Conservation (phyloP, 2,888 invertebrate genomes). For the Taphrorychus bicolor region DNA sequence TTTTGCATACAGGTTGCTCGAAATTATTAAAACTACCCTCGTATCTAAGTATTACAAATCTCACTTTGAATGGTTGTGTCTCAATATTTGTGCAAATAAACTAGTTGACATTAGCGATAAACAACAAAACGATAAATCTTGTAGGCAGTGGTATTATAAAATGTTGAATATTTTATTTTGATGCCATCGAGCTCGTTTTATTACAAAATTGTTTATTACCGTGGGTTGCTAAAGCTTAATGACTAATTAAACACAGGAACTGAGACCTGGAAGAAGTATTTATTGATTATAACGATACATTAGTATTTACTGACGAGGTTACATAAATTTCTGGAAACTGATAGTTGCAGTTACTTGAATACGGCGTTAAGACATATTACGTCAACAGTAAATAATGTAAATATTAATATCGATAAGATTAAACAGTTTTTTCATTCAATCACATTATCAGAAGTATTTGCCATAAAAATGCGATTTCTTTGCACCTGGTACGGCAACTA, state of each 20-base stretch:
- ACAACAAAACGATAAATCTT: not conserved
- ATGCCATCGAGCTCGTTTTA: not conserved
- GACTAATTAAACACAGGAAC: not conserved
- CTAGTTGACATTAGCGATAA: not conserved
- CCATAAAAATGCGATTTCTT: not conserved
- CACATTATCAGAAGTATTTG: not conserved
- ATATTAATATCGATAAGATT: conserved; percentile 1
- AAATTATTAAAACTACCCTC: no score
- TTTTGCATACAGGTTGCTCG: no score
- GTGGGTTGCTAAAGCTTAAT: not conserved
- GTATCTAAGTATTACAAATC: no score
- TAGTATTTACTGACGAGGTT: not conserved
- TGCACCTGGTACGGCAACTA: no score
- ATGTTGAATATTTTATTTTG: not conserved
- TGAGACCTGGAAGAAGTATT: not conserved
- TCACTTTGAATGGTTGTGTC: no score
- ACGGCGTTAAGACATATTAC: not conserved
- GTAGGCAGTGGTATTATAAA: not conserved
- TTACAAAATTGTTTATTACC: not conserved
- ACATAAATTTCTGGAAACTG: not conserved
- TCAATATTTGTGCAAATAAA: no score
- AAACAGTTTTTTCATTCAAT: not conserved
- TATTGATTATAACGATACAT: not conserved
- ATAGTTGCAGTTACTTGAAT: not conserved
- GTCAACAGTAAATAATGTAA: not conserved